Percentiles rank a stretch among this genome's conserved stretches.
Evolutionary conservation across 35 echinoderm and acorn worm genomes (phyloP).

Genomic region (Holothuria glaberrima): DNA sequence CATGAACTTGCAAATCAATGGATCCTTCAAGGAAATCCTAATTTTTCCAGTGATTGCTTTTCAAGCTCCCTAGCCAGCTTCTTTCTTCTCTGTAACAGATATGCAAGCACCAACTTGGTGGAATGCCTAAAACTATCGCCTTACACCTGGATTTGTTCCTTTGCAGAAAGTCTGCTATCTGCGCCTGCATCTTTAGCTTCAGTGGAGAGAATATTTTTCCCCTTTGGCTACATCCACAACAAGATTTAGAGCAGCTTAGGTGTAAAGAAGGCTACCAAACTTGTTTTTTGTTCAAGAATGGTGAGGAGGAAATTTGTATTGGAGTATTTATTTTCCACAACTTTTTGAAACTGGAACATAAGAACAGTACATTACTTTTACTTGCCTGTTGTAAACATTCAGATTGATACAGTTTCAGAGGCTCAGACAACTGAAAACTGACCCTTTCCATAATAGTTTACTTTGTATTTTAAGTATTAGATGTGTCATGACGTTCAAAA

Average conservation of each 20-base stretch:
- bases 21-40: not conserved
- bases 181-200: slow-evolving; percentile 1
- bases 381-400: too few relatives aligned
- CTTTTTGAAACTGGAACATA: too few relatives aligned
- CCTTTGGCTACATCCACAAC: slow-evolving; percentile 2
- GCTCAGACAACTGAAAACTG: too few relatives aligned
- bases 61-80: not conserved
- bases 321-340: not conserved
- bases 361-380: too few relatives aligned
- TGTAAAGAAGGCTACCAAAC: slow-evolving; percentile 37
- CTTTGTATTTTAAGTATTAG: too few relatives aligned
- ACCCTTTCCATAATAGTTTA: too few relatives aligned
- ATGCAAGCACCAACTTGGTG: not conserved
- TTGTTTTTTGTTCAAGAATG: slow-evolving; percentile 11
- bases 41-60: slow-evolving; percentile 7
- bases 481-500: too few relatives aligned
- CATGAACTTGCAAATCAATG: slow-evolving; percentile 1
- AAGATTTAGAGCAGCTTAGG: slow-evolving; percentile 16
- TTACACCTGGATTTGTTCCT: not conserved
- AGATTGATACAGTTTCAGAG: too few relatives aligned
- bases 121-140: not conserved
- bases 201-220: slow-evolving; percentile 17
- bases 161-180: not conserved
- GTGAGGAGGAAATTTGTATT: not conserved
- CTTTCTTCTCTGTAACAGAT: not conserved